Percentiles rank a stretch among this genome's conserved stretches.
phyloP scores from a whole-genome alignment of 2,113 vertebrate genomes.

The Zingel zingel region DNA sequence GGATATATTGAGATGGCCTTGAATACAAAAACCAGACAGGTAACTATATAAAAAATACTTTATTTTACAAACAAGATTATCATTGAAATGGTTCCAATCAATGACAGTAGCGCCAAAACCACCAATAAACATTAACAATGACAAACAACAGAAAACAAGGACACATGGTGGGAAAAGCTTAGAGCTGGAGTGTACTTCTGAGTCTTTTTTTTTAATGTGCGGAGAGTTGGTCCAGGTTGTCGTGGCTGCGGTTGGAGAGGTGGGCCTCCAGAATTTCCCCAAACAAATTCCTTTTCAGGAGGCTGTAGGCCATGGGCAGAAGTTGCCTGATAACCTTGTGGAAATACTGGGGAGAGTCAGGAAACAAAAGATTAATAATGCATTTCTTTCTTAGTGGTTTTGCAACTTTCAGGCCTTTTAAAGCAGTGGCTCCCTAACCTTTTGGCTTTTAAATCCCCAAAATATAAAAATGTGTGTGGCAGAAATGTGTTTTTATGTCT shows the following conservation, averaged over 20 bases:
- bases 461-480: not conserved
- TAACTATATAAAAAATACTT: constrained; percentile 76
- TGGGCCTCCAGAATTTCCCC: constrained; percentile 93
- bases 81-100: constrained; percentile 55
- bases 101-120: constrained; percentile 64
- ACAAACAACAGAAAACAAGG: constrained; percentile 49
- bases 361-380: constrained; percentile 14
- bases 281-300: constrained; percentile 91
- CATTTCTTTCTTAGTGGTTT: not conserved
- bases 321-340: constrained; percentile 95
- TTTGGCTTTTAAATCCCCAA: not conserved
- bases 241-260: constrained; percentile 85
- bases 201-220: constrained; percentile 73
- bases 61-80: constrained; percentile 74
- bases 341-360: constrained; percentile 88
- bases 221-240: constrained; percentile 87
- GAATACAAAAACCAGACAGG: not conserved
- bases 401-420: not conserved
- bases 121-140: constrained; percentile 56
- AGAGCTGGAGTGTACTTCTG: constrained; percentile 36
- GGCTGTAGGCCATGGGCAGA: constrained; percentile 93
- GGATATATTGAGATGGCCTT: no score
- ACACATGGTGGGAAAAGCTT: constrained; percentile 59
- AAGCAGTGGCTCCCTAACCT: not conserved
- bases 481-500: not conserved